Conservation (phyloP, 2,888 invertebrate genomes). For the Pecten maximus region DNA sequence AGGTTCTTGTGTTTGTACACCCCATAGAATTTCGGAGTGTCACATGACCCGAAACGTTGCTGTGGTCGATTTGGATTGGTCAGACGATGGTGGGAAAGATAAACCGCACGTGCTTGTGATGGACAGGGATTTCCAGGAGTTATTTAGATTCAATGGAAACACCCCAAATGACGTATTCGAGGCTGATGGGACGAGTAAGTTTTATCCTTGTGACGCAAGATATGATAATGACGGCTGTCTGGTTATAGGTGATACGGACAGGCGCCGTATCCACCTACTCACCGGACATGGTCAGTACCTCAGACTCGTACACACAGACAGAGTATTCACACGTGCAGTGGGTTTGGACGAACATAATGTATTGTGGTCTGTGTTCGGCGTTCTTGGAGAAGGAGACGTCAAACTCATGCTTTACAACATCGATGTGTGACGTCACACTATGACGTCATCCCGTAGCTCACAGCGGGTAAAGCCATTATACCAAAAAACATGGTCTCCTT, state of each 20-base stretch:
- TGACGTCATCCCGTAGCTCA: not conserved
- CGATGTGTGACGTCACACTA: not conserved
- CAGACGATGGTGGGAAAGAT: not conserved
- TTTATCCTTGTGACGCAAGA: constrained; percentile 27
- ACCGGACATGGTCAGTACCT: constrained; percentile 27
- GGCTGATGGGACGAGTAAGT: not conserved
- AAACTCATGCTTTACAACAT: not conserved
- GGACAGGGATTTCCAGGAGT: not conserved
- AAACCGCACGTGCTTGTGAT: not conserved
- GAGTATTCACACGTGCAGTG: not conserved
- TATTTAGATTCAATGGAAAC: not conserved
- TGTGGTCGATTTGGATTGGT: constrained; percentile 29
- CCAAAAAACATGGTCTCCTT: too few relatives aligned
- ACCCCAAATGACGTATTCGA: not conserved
- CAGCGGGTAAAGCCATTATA: not conserved
- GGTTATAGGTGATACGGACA: not conserved
- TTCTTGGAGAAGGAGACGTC: not conserved
- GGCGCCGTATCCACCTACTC: not conserved
- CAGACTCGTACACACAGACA: not conserved
- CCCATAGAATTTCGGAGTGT: not conserved
- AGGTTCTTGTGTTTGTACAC: not conserved
- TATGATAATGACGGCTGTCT: not conserved
- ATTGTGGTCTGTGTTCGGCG: not conserved
- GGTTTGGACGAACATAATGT: not conserved
- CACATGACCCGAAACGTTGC: not conserved